Conservation (phyloP, 2,113 vertebrate genomes). For the Cephalopholis sonnerati region DNA sequence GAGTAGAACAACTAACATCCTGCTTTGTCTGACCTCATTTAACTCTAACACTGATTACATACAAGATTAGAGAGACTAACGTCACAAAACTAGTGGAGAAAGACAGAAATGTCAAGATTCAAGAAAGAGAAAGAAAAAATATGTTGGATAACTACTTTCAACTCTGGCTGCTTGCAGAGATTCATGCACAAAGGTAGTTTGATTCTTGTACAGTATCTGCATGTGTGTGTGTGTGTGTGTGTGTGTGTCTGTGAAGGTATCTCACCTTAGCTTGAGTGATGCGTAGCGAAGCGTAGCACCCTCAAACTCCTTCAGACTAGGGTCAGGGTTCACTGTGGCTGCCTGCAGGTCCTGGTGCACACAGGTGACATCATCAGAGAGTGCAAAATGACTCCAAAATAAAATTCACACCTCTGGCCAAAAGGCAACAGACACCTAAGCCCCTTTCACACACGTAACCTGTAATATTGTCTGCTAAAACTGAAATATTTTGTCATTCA, state of each 20-base stretch:
- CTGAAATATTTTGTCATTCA: not conserved
- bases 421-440: constrained; percentile 14
- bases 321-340: constrained; percentile 96
- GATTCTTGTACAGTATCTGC: not conserved
- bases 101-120: not conserved
- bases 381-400: constrained; percentile 16
- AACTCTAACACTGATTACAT: constrained; percentile 31
- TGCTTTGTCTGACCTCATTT: constrained; percentile 53
- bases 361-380: constrained; percentile 39
- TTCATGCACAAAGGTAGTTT: not conserved
- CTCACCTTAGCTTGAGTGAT: constrained; percentile 93
- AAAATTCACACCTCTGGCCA: not conserved
- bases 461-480: not conserved
- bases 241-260: not conserved
- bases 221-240: not conserved
- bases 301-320: constrained; percentile 98
- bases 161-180: not conserved
- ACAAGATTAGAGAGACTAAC: constrained; percentile 40
- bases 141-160: not conserved
- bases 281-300: constrained; percentile 97
- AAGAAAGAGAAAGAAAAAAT: not conserved
- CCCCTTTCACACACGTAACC: constrained; percentile 53
- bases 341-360: constrained; percentile 93
- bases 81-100: not conserved
- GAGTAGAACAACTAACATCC: constrained; percentile 50